Evolutionary conservation across 1,140 invertebrate genomes (phyloP).

Genomic region (Littorina saxatilis): DNA sequence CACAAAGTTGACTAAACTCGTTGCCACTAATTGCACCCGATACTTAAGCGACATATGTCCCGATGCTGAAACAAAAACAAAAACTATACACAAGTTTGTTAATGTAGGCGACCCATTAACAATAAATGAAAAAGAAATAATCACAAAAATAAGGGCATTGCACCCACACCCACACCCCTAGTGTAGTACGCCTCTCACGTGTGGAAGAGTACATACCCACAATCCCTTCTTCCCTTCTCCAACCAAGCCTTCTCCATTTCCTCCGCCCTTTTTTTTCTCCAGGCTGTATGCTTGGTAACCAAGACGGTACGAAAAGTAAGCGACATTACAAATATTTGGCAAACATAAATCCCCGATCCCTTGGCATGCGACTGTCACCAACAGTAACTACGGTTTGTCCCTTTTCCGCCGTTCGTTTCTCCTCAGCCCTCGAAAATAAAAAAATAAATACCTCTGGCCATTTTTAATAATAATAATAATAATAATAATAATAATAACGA

Average conservation of each 20-base stretch:
- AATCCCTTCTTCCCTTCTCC: not conserved
- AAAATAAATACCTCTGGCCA: too few relatives aligned
- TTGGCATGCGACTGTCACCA: conserved; percentile 34
- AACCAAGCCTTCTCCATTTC: not conserved
- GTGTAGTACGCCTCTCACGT: conserved; percentile 9
- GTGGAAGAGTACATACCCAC: not conserved
- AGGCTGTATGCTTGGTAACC: not conserved
- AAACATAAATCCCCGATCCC: conserved; percentile 7
- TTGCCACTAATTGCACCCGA: too few relatives aligned
- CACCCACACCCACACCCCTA: not conserved
- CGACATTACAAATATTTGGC: conserved; percentile 7
- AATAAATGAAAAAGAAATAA: not conserved
- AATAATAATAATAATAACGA: too few relatives aligned
- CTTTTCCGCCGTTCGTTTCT: too few relatives aligned
- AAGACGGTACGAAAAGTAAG: conserved; percentile 11
- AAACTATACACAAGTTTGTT: too few relatives aligned
- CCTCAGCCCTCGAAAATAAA: too few relatives aligned
- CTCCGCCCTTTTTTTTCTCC: not conserved
- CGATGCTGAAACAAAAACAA: too few relatives aligned
- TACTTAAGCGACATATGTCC: too few relatives aligned
- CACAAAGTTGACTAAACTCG: too few relatives aligned
- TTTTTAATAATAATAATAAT: too few relatives aligned
- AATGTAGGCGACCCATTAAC: too few relatives aligned
- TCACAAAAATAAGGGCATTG: not conserved
- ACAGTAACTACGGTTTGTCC: not conserved